These are phyloP conservation scores for Xestia c-nigrum DNA, from an alignment of 2,888 invertebrate species.

Conservation along the genomic window DNA sequence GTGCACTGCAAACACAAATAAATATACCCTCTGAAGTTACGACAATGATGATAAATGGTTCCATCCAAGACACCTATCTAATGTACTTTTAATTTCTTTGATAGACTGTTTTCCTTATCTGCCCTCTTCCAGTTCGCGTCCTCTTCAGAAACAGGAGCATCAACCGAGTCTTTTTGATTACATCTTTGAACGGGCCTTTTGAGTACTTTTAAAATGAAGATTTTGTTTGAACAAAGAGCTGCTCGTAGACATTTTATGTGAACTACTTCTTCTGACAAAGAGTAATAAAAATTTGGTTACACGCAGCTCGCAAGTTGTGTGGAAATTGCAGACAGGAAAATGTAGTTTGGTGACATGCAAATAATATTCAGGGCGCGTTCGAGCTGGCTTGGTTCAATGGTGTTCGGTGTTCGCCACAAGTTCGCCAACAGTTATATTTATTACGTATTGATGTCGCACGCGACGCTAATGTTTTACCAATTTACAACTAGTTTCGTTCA, in stretches of 20 bases:
- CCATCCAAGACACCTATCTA: conserved; percentile 44
- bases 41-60: conserved; percentile 34
- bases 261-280: conserved; percentile 41
- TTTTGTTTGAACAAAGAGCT: conserved; percentile 42
- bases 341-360: conserved; percentile 50
- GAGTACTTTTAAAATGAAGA: conserved; percentile 53
- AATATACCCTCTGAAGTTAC: conserved; percentile 4
- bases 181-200: conserved; percentile 59
- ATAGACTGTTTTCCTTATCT: conserved; percentile 65
- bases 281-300: conserved; percentile 27
- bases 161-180: conserved; percentile 63
- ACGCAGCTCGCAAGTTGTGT: conserved; percentile 34
- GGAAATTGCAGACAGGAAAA: conserved; percentile 32
- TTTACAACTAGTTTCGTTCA: conserved; percentile 72
- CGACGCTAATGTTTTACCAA: conserved; percentile 75
- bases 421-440: conserved; percentile 70
- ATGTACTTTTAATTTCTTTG: conserved; percentile 67
- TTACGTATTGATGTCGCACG: conserved; percentile 74
- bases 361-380: conserved; percentile 53
- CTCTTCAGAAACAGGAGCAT: conserved; percentile 62
- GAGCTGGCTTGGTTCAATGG: conserved; percentile 34
- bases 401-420: conserved; percentile 42
- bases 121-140: conserved; percentile 65
- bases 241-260: conserved; percentile 30
- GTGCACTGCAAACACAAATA: neutral